A percentile compares a stretch with the other conserved stretches of the same genome.
Conservation (phyloP, 1,140 invertebrate genomes). For the Saccostrea echinata region DNA sequence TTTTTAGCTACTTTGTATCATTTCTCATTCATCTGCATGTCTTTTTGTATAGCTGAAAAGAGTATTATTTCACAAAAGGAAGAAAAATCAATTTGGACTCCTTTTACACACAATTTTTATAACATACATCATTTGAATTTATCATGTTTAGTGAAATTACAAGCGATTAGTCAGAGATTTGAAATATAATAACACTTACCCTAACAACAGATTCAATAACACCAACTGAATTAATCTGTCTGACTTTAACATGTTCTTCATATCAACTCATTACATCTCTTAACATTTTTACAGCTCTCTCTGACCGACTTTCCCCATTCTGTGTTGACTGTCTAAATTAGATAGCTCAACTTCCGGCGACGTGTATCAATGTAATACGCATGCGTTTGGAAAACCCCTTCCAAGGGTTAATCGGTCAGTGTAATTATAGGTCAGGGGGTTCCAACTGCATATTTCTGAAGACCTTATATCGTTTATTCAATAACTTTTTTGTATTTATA, state of each 20-base stretch:
- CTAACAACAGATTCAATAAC: neutral
- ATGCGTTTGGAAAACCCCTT: constrained; percentile 22
- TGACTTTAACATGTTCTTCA: constrained; percentile 14
- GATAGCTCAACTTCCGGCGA: constrained; percentile 29
- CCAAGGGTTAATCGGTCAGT: neutral
- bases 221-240: neutral
- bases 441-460: neutral
- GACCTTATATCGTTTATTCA: too few relatives aligned
- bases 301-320: constrained; percentile 8
- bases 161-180: neutral
- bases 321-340: constrained; percentile 27
- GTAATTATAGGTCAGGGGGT: constrained; percentile 8
- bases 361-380: constrained; percentile 13
- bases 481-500: too few relatives aligned
- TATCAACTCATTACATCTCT: neutral
- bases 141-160: neutral
- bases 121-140: neutral
- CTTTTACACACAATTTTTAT: neutral
- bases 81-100: too few relatives aligned
- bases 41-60: too few relatives aligned
- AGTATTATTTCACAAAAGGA: too few relatives aligned
- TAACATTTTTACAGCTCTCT: neutral
- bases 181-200: neutral
- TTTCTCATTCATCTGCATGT: too few relatives aligned
- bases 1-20: too few relatives aligned